Percentiles rank a stretch among this genome's conserved stretches.
Evolutionary conservation across 1,140 invertebrate genomes (phyloP).

Genomic region (Drosophila bocqueti): DNA sequence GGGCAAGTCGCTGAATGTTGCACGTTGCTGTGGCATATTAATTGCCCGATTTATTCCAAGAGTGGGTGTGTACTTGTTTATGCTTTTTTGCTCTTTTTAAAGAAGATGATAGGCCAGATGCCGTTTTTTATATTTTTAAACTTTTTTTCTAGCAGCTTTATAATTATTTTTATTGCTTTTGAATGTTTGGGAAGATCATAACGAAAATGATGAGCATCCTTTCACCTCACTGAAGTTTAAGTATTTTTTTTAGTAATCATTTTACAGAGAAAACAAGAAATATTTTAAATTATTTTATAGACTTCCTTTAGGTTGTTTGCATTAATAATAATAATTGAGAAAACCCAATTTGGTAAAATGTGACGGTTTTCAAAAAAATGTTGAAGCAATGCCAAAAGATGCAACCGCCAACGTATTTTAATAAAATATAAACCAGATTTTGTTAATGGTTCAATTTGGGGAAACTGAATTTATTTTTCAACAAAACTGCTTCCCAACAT

Average conservation of each 20-base stretch:
- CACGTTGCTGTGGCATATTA: conserved; percentile 43
- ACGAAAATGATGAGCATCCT: not conserved
- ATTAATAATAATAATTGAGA: too few relatives aligned
- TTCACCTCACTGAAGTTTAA: not conserved
- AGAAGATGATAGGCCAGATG: conserved; percentile 21
- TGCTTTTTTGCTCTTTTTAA: not conserved
- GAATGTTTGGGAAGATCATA: not conserved
- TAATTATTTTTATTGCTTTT: not conserved
- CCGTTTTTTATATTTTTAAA: conserved; percentile 3
- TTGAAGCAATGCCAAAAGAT: too few relatives aligned
- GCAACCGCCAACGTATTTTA: too few relatives aligned
- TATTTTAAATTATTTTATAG: not conserved
- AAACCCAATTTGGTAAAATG: too few relatives aligned
- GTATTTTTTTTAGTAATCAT: not conserved
- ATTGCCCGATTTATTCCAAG: conserved; percentile 7
- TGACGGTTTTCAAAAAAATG: too few relatives aligned
- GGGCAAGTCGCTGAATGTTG: conserved; percentile 55
- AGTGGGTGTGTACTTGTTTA: conserved; percentile 27
- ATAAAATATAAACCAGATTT: too few relatives aligned
- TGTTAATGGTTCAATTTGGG: not conserved
- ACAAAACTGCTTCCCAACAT: not conserved
- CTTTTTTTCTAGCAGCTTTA: conserved; percentile 1
- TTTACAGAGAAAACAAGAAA: not conserved
- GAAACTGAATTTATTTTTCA: conserved; percentile 7
- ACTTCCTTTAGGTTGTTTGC: too few relatives aligned